Percentiles rank a stretch among this genome's conserved stretches.
Conservation (phyloP, 2,797 vertebrate species). For the Tangara arthus region DNA sequence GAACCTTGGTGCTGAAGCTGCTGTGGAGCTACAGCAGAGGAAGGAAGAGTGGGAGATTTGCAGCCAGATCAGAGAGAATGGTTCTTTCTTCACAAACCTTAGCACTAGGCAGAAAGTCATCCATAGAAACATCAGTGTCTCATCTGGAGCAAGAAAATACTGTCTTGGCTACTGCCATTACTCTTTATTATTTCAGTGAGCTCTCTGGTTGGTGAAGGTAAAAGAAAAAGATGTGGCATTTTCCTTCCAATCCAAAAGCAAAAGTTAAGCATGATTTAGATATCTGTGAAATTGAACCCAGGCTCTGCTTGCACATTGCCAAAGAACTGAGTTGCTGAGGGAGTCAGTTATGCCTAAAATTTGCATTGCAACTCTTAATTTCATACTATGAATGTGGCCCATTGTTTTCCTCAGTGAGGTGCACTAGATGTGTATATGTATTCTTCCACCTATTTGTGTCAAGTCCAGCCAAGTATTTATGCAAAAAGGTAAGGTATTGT, state of each 20-base stretch:
- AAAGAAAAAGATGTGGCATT: background rate
- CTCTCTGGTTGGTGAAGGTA: background rate
- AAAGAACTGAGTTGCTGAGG: background rate
- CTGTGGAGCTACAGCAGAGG: fast-evolving
- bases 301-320: background rate
- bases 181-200: background rate
- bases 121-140: background rate
- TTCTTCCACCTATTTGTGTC: background rate
- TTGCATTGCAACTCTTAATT: background rate
- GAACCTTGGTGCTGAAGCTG: background rate
- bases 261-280: background rate
- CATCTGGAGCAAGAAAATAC: background rate
- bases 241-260: background rate
- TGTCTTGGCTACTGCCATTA: background rate
- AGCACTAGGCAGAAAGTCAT: background rate
- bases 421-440: background rate
- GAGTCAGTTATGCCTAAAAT: background rate
- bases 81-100: background rate
- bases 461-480: background rate
- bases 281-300: background rate
- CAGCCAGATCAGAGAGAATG: background rate
- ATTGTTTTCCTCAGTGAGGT: background rate
- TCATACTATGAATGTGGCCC: background rate
- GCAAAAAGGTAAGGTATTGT: background rate
- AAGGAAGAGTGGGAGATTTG: background rate